A percentile compares a stretch with the other conserved stretches of the same genome.
These are phyloP conservation scores for Lineus longissimus DNA, from an alignment of 1,140 invertebrate genomes.

Conservation along the genomic window DNA sequence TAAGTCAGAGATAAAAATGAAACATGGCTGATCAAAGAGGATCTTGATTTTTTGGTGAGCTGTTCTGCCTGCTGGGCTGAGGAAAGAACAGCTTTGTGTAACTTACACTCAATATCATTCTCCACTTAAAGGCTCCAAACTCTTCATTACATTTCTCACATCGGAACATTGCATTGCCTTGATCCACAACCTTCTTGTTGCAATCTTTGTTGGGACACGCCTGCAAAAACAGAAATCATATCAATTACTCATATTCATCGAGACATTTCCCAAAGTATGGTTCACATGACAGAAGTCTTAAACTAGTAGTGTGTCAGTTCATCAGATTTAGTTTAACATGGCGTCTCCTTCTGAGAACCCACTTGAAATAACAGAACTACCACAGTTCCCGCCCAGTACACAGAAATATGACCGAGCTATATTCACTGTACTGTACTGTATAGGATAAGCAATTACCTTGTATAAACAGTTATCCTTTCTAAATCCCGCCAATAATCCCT, in stretches of 20 bases:
- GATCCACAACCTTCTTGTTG: slow-evolving; percentile 89
- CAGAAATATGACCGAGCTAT: no score
- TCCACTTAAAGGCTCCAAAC: slow-evolving; percentile 80
- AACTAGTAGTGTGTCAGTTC: not conserved
- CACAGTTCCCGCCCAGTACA: no score
- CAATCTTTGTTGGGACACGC: slow-evolving; percentile 80
- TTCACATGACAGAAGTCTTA: not conserved
- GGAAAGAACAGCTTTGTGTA: slow-evolving; percentile 46
- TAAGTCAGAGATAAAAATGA: no score
- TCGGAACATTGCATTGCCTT: slow-evolving; percentile 78
- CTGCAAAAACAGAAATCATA: slow-evolving; percentile 52
- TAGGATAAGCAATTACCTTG: slow-evolving; percentile 40
- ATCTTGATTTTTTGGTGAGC: slow-evolving; percentile 10
- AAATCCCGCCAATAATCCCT: slow-evolving; percentile 67
- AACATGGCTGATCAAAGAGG: slow-evolving; percentile 7
- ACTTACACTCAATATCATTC: slow-evolving; percentile 76
- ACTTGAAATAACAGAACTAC: no score
- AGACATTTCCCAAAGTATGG: slow-evolving; percentile 1
- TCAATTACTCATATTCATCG: slow-evolving; percentile 6
- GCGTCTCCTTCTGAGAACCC: no score
- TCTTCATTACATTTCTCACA: slow-evolving; percentile 92
- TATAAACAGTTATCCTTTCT: slow-evolving; percentile 80
- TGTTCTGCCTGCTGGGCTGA: no score
- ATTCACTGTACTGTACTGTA: no score
- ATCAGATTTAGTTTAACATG: no score